Conservation (phyloP, 2,113 vertebrate genomes). For the Tenebrosternarchus preto region DNA sequence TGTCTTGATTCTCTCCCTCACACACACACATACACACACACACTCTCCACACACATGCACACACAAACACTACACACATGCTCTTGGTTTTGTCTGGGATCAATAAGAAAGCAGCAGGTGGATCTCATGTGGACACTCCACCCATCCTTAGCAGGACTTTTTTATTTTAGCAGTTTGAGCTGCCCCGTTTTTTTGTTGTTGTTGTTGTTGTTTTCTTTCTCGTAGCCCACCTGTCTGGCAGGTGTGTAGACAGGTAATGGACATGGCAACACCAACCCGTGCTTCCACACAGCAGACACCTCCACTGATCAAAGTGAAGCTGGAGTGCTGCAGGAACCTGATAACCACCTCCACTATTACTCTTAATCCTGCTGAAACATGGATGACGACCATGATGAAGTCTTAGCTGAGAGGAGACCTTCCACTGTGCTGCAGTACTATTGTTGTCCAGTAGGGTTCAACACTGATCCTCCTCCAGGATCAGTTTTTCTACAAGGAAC, state of each 20-base stretch:
- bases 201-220: too few relatives aligned
- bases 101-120: neutral
- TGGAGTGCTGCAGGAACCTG: neutral
- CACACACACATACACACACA: neutral
- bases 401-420: neutral
- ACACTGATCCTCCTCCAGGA: too few relatives aligned
- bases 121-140: neutral
- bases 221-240: conserved; percentile 26
- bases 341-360: conserved; percentile 18
- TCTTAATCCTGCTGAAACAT: conserved; percentile 9
- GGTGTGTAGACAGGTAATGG: neutral
- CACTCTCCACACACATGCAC: neutral
- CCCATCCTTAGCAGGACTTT: neutral
- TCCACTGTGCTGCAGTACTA: neutral
- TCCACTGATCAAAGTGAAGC: conserved; percentile 23
- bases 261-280: neutral
- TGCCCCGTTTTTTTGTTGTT: neutral
- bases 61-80: too few relatives aligned
- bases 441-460: neutral
- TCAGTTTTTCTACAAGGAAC: too few relatives aligned
- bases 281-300: neutral
- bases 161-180: conserved; percentile 30
- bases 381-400: neutral
- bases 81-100: neutral
- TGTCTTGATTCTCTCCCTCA: neutral